Conservation (phyloP, 2,888 invertebrate genomes). For the Cheilosia variabilis region DNA sequence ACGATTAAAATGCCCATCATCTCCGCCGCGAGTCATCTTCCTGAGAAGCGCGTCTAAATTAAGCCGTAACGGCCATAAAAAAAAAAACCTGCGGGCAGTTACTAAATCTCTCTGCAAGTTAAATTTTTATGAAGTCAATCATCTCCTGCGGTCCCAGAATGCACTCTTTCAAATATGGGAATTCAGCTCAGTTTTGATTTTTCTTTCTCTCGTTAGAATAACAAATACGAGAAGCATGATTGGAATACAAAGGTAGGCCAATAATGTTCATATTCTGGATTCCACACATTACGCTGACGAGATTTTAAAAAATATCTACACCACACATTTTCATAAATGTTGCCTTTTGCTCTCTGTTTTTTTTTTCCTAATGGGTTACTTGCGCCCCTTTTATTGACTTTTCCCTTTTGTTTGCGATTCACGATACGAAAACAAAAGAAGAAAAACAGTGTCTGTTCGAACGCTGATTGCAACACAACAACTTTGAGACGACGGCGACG, state of each 20-base stretch:
- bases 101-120: constrained; percentile 4
- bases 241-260: constrained; percentile 20
- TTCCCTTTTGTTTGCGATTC: constrained; percentile 27
- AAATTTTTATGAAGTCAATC: constrained; percentile 31
- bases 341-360: not conserved
- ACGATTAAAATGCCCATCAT: not conserved
- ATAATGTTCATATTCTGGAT: constrained; percentile 41
- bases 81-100: constrained; percentile 1
- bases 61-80: constrained; percentile 2
- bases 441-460: constrained; percentile 12
- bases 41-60: constrained; percentile 9
- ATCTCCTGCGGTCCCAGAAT: constrained; percentile 6
- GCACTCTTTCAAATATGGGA: constrained; percentile 6
- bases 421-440: constrained; percentile 23
- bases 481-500: not conserved
- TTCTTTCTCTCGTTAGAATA: not conserved
- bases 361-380: not conserved
- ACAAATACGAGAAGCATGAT: not conserved
- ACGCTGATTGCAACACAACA: constrained; percentile 28
- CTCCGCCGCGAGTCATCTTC: not conserved
- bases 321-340: constrained; percentile 1
- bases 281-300: constrained; percentile 12
- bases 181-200: not conserved
- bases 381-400: constrained; percentile 5
- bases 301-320: constrained; percentile 20